Conservation (phyloP, 2,113 vertebrate species). For the Chunga burmeisteri region DNA sequence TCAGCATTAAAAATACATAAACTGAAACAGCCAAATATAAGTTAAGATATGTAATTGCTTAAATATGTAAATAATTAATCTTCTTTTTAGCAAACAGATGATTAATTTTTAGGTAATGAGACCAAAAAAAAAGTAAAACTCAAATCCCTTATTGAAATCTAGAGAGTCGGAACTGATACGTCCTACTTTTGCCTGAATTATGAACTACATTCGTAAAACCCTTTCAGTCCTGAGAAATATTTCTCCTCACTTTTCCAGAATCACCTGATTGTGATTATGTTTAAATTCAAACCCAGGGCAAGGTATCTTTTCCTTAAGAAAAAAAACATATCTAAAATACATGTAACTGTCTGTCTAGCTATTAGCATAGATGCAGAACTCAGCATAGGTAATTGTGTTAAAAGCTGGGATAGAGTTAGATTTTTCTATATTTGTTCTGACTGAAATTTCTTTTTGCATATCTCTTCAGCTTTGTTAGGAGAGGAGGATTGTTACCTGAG, state of each 20-base stretch:
- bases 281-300: background rate
- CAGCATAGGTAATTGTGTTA: background rate
- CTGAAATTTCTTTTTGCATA: background rate
- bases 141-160: background rate
- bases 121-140: background rate
- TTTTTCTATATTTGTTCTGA: background rate
- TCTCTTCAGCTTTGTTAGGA: background rate
- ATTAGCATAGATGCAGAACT: background rate
- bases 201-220: background rate
- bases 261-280: background rate
- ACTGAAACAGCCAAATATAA: background rate
- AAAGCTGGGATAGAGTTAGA: background rate
- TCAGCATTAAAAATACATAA: background rate
- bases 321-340: background rate
- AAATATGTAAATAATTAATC: background rate
- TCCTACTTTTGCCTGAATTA: background rate
- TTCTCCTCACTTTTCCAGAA: background rate
- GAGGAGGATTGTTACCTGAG: background rate
- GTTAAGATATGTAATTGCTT: background rate
- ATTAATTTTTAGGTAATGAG: background rate
- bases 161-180: background rate
- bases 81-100: background rate
- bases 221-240: background rate
- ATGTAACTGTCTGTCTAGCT: background rate
- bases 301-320: background rate